Conservation (phyloP, 1,140 invertebrate species). For the Leptinotarsa lineolata region DNA sequence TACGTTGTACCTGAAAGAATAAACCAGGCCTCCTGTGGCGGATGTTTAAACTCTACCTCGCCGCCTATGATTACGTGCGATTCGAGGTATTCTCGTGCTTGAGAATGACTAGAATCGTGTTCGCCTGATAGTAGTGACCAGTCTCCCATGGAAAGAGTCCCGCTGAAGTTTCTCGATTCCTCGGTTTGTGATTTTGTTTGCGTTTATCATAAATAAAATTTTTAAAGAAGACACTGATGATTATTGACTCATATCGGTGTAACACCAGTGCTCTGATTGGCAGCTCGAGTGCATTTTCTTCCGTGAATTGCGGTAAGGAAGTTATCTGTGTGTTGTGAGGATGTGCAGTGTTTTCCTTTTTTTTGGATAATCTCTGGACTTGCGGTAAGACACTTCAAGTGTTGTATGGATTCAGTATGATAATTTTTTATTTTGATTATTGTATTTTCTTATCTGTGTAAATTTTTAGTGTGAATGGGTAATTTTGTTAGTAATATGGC, state of each 20-base stretch:
- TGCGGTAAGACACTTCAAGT: not conserved
- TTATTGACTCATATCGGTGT: not conserved
- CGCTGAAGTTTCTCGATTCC: not conserved
- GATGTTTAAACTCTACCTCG: conserved; percentile 5
- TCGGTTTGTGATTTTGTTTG: conserved; percentile 5
- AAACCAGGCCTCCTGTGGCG: not conserved
- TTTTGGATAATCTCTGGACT: not conserved
- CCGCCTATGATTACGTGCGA: conserved; percentile 4
- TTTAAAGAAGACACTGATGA: not conserved
- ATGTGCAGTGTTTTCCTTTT: not conserved
- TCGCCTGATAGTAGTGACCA: not conserved
- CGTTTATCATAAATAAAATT: not conserved
- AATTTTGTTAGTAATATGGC: too few species aligned
- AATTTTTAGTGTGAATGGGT: too few species aligned
- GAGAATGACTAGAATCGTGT: not conserved
- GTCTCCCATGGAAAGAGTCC: not conserved
- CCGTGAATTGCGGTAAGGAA: not conserved
- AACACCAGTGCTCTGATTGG: not conserved
- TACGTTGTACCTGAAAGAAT: not conserved
- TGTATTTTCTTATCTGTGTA: too few species aligned
- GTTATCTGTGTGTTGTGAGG: not conserved
- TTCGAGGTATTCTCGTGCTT: not conserved
- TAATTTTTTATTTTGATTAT: too few species aligned
- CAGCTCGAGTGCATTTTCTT: not conserved
- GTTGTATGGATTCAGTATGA: too few species aligned